Base-by-base conservation (phyloP, 2,113 vertebrate species). In the Sylvia atricapilla region DNA sequence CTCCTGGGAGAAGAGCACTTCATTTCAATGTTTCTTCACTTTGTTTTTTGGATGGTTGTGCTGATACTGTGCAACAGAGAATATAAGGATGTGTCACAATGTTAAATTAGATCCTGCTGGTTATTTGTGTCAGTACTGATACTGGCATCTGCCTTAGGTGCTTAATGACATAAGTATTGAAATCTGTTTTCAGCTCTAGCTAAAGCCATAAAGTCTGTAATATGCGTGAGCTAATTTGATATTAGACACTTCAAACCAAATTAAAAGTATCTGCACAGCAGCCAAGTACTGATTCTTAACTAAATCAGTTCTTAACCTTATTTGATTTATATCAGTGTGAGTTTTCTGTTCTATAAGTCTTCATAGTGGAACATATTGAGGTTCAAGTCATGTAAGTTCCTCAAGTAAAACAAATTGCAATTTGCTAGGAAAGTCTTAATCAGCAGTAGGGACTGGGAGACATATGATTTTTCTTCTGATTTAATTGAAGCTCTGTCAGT, bases 261-360 rank as follows among this genome's bases (percentile, higher is more conserved):
- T 94, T 86, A 81, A 63, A 93, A 88, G 50, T 47, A n/a, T 70
- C 31, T 89, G 44, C 79, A 60, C 24, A 43, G 76, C 83, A 92
- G 60, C 68, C 72, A 90, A 74, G 52, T 77, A 64, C 87, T 70
- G 56, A 77, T 90, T 95, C 64, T 81, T 94, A 91, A 80, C 46
- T 47, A 70, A 86, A 76, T 92, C 53, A 81, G 3, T 94, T 95
- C 79, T 88, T 94, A 93, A 84, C 31, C 47, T 90, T 52, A 78
- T 76, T 68, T 95, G 56, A 76, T 93, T 80, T 72, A 31, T 60
- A 86, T 89, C 43, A 55, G 56, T 13, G 0, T 78, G 47, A 86
- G 23, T 81, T 78, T 94, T 96, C 52, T 90, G 20, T 84, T 88
- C 52, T 2, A 0, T 62, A 47, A 49, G 49, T 41, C 83, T 87